phyloP scores from a whole-genome alignment of 2,888 invertebrate species.

The Drosophila cyrtoloma region DNA sequence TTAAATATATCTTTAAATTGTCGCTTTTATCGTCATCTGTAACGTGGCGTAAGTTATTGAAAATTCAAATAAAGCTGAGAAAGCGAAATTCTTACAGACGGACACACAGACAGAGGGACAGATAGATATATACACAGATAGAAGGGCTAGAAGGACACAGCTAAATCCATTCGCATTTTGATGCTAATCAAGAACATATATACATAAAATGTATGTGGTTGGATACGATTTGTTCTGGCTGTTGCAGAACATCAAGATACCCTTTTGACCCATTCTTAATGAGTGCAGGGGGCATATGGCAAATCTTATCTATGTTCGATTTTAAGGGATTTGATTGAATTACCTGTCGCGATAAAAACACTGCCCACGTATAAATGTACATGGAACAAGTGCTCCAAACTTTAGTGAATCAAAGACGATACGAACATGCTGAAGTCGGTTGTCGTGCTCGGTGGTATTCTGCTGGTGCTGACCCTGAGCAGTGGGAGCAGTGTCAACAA shows the following conservation, averaged over 20 bases:
- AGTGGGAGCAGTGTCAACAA: conserved; percentile 7
- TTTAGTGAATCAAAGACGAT: conserved; percentile 29
- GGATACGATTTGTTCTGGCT: not conserved
- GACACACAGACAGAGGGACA: not conserved
- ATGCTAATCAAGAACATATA: not conserved
- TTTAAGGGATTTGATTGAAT: conserved; percentile 45
- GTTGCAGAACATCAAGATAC: not conserved
- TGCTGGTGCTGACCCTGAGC: conserved; percentile 9
- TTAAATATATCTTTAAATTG: too few species aligned
- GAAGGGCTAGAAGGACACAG: not conserved
- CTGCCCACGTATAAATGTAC: conserved; percentile 34
- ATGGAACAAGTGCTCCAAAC: not conserved
- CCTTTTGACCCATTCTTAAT: not conserved
- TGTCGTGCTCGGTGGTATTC: conserved; percentile 17
- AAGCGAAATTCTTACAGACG: too few species aligned
- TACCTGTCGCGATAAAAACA: conserved; percentile 28
- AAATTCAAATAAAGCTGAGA: too few species aligned
- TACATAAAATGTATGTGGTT: not conserved
- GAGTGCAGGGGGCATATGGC: not conserved
- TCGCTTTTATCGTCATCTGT: too few species aligned
- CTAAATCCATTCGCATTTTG: conserved; percentile 2
- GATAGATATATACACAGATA: not conserved
- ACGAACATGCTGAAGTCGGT: conserved; percentile 38
- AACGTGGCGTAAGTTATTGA: too few species aligned
- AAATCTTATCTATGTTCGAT: conserved; percentile 50